Evolutionary conservation across 2,888 invertebrate species (phyloP).

Genomic region (Dryococelus australis): DNA sequence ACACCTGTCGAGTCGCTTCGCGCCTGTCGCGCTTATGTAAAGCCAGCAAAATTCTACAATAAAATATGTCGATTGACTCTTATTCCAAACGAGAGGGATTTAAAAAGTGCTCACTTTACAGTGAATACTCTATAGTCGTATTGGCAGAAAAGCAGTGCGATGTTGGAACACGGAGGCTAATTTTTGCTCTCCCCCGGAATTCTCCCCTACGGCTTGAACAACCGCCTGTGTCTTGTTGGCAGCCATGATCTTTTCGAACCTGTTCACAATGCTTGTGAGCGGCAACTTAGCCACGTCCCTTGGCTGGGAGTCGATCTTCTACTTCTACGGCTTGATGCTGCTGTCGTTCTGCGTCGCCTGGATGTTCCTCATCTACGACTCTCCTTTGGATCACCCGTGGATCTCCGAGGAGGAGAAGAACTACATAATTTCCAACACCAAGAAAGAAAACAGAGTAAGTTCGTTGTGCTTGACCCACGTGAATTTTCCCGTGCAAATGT

Average conservation of each 20-base stretch:
- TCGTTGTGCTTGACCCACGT: too few species aligned
- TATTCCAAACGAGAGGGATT: too few species aligned
- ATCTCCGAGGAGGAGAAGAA: constrained; percentile 13
- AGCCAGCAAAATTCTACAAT: too few species aligned
- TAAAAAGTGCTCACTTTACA: too few species aligned
- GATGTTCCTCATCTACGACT: not conserved
- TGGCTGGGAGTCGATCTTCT: constrained; percentile 20
- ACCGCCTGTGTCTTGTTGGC: not conserved
- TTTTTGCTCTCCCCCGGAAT: not conserved
- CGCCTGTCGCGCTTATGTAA: too few species aligned
- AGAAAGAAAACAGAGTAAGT: not conserved
- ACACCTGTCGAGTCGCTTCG: too few species aligned
- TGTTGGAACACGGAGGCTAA: not conserved
- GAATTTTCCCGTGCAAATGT: too few species aligned
- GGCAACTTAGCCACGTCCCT: constrained; percentile 4
- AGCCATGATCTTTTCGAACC: not conserved
- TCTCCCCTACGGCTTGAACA: too few species aligned
- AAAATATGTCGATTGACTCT: too few species aligned
- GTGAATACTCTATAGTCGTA: too few species aligned
- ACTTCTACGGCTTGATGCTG: constrained; percentile 12
- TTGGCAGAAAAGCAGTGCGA: too few species aligned
- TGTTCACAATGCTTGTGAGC: constrained; percentile 19
- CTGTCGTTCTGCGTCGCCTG: not conserved
- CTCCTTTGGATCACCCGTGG: not conserved
- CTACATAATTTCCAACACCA: constrained; percentile 5